Percentiles rank a stretch among this genome's conserved stretches.
Conservation (phyloP, 2,888 invertebrate species). For the Archips crataeganus region DNA sequence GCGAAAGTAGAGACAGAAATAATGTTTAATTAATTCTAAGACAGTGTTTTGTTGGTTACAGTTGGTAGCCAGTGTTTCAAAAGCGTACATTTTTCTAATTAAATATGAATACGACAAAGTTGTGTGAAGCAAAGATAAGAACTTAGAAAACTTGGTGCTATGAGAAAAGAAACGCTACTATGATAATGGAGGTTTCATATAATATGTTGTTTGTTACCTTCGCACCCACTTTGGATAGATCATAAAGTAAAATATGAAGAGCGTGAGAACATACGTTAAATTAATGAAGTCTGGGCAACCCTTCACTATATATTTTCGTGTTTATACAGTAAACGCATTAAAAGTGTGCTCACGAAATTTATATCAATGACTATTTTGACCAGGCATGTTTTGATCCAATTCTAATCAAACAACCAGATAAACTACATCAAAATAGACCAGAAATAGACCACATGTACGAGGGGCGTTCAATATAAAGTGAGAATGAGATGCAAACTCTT, state of each 20-base stretch:
- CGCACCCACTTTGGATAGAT: background rate
- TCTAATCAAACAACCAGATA: too few species aligned
- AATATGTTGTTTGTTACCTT: constrained; percentile 6
- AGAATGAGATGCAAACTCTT: too few species aligned
- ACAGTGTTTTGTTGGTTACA: background rate
- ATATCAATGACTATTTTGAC: too few species aligned
- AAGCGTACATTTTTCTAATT: constrained; percentile 2
- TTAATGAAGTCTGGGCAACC: constrained; percentile 22
- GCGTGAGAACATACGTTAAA: constrained; percentile 20
- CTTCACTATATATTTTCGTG: constrained; percentile 13
- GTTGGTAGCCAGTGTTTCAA: background rate
- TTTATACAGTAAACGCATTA: background rate
- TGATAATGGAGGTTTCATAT: background rate
- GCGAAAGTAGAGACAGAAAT: background rate
- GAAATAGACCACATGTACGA: too few species aligned
- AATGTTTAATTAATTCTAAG: background rate
- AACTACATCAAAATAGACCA: too few species aligned
- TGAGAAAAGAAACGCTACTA: constrained; percentile 6
- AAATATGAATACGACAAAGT: background rate
- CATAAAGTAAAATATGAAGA: constrained; percentile 27
- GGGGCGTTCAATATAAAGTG: too few species aligned
- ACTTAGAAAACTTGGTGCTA: background rate
- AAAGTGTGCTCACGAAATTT: too few species aligned
- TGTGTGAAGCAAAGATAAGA: constrained; percentile 3
- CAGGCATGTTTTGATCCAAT: too few species aligned